Evolutionary conservation across 2,888 invertebrate genomes (phyloP).

Genomic region (Pedicia rivosa): DNA sequence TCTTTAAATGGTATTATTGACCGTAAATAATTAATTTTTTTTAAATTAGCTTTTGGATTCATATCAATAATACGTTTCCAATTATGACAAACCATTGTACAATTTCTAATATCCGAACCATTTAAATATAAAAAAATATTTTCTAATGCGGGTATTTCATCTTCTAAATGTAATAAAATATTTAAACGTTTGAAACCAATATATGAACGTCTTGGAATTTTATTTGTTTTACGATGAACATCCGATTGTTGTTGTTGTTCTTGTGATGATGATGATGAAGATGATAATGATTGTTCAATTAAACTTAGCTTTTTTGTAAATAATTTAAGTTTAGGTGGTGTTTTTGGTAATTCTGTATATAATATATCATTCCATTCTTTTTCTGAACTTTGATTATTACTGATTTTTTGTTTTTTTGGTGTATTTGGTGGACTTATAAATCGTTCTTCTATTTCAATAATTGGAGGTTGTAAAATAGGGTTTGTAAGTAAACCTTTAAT

Average conservation of each 20-base stretch:
- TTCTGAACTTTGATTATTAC: neutral
- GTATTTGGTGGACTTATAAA: too few species aligned
- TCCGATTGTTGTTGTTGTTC: too few species aligned
- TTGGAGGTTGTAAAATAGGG: too few species aligned
- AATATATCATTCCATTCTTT: slow-evolving; percentile 10
- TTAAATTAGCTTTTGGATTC: neutral
- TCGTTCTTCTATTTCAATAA: too few species aligned
- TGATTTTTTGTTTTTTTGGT: slow-evolving; percentile 8
- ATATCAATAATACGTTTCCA: neutral
- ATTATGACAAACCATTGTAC: neutral
- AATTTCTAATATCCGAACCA: neutral
- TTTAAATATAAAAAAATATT: neutral
- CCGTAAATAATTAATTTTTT: neutral
- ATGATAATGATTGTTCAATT: too few species aligned
- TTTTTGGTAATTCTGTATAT: slow-evolving; percentile 10
- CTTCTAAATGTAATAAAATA: too few species aligned
- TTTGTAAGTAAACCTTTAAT: neutral
- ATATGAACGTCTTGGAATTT: too few species aligned
- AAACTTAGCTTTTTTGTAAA: too few species aligned
- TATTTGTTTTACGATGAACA: too few species aligned
- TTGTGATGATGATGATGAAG: too few species aligned
- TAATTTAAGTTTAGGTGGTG: slow-evolving; percentile 8
- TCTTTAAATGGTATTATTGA: neutral
- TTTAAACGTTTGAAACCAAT: too few species aligned
- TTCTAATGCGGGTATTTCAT: neutral